Evolutionary conservation across 2,888 invertebrate genomes (phyloP), one percentile per base, ranked within the genome.

Genomic region (Tachina lurida): DNA sequence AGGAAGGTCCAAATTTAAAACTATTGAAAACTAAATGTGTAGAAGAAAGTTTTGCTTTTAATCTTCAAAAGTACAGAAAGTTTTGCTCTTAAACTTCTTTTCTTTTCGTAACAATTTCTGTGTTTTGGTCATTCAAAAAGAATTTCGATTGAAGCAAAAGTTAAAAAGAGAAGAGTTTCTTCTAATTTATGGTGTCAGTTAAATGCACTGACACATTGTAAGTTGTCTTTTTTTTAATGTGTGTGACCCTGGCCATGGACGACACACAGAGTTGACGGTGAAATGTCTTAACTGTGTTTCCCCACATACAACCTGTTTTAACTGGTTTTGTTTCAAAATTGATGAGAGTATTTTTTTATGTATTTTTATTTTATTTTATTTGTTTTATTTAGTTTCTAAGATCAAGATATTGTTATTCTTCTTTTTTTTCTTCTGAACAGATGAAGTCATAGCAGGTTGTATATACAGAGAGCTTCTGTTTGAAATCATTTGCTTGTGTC

Each of bases 141-240:
- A 43, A 58, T 56, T 47, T 67, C 45, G 3, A 12, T 43, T 8
- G 47, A 49, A 43, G 22, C 74, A 79, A 71, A 73, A 65, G 19
- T 79, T 22, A 19, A 60, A n/a, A 5, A n/a, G 2, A 49, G 60
- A 60, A 63, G 45, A 52, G 5, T 65, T 39, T 60, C 7, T 47
- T 43, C 62, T 22, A 47, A 56, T 76, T 82, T 63, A 63, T 71
- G 71, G 13, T 82, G 63, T 76, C 70, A 71, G 56, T 76, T 76
- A 41, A 52, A 82, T 45, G 15, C 4, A 68, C 22, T 22, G 43
- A 67, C 31, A 67, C 22, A 19, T 56, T 65, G 39, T 17, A 54
- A 45, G 39, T 47, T 67, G 31, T 68, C 54, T 19, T 17, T 17
- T 8, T 31, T 19, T 22, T 17, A 2, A 19, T 52, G 17, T n/a